Evolutionary conservation across 2,888 invertebrate species (phyloP), one percentile per base, ranked within the genome.

Genomic region (Agrilus cyanescens): DNA sequence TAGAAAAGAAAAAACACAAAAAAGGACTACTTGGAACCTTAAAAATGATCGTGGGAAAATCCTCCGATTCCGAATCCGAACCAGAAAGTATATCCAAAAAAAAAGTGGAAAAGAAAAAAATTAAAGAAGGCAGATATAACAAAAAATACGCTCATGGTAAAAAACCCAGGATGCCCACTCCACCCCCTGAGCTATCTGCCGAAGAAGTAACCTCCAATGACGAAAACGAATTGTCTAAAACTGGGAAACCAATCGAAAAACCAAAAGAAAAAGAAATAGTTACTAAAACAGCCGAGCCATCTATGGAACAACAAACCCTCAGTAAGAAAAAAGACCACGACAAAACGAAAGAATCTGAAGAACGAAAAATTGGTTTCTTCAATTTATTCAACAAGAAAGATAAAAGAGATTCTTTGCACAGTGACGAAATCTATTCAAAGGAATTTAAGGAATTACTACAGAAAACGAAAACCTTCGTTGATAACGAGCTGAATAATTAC

Each of bases 11-110:
- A 50, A 65, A 62, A 54, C 41, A 53, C 14, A 62, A 60, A 46
- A 58, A 57, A 46, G 62, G 65, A 15, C 63, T 67, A 52, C 60
- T 67, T 39, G 63, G 64, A 41, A 62, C 65, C 4, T 53, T 67
- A 7, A 66, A 65, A 57, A 63, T 59, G 37, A 61, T 66, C 41
- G 65, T 65, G 33, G 58, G 58, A 38, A 62, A 62, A 49, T 67
- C 67, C 12, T 56, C 62, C 13, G 66, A 65, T 41, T 57, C 59
- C 39, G 65, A 66, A 48, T 64, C 65, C 7, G 67, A 67, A 46
- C 63, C 66, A 6, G 65, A 65, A 48, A 63, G 60, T 53, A 59
- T 61, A 3, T 57, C 60, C 6, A 60, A 59, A 46, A 59, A 58
- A 4, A 47, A 54, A 54, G 39, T 57, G 50, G 49, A 61, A 53